Evolutionary conservation across 2,888 invertebrate genomes (phyloP), one percentile per base, ranked within the genome.

Genomic region (Dicranocentrus wangi): DNA sequence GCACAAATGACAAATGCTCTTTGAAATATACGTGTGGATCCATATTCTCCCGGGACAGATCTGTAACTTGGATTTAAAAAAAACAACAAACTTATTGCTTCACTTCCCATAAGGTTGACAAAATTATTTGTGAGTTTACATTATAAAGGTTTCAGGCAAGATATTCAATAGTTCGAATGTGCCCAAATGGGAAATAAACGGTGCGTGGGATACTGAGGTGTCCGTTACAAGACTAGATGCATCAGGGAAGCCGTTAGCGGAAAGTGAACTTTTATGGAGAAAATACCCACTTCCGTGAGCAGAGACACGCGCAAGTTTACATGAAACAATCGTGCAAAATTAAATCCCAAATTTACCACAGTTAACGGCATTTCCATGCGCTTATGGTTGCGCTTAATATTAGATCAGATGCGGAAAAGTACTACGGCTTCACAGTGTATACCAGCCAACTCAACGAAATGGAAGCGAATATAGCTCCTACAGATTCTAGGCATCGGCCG

Each of bases 371-470:
- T 43, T 39, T 39, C 55, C n/a, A n/a, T n/a, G n/a, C n/a, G n/a
- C n/a, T n/a, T n/a, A n/a, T n/a, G n/a, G n/a, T 15, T 58, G 58
- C 58, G 58, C 25, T 76, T 47, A 17, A 25, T 21, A 66, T 25
- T 32, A 93, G 93, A 55, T 89, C 91, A 8, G 92, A 92, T 83
- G 89, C 91, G 82, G 93, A 93, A 83, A 91, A 91, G 87, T 96
- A 94, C 91, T 99, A 99, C 90, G 93, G 94, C 90, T 98, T 99
- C 90, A 98, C 98, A 60, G 90, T 93, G 88, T 91, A 99, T 87
- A 98, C 99, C 68, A 94, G 97, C 88, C 97, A 99, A 90, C 90
- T 99, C 87, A 99, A 99, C 90, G 99, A 99, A 90, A 91, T 91
- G 60, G 99, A 99, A 89, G 93, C 93, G 1, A 94, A 93, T 81